Evolutionary conservation across 2,113 vertebrate genomes (phyloP).

Genomic region (Rhinoderma darwinii): DNA sequence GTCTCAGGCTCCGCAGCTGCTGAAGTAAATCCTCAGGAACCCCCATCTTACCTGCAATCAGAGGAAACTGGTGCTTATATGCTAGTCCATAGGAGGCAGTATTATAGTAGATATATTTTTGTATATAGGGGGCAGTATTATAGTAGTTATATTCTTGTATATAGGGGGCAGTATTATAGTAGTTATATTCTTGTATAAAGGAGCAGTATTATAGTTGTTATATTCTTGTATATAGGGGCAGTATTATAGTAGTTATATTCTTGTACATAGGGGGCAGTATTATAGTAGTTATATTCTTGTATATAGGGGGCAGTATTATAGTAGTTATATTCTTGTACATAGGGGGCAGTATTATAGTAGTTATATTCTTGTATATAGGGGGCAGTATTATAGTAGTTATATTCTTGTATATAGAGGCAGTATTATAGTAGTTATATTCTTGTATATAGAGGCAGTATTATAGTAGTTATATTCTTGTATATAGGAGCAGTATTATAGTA

Average conservation of each 20-base stretch:
- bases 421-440: conserved; percentile 3
- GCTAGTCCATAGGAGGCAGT: no score
- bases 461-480: not conserved
- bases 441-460: conserved; percentile 1
- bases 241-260: conserved; percentile 16
- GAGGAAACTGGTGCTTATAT: no score
- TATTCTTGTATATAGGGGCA: no score
- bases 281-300: conserved; percentile 10
- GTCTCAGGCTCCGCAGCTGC: conserved; percentile 9
- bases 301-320: not conserved
- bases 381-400: conserved; percentile 9
- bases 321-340: conserved; percentile 9
- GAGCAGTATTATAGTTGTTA: no score
- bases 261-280: conserved; percentile 10
- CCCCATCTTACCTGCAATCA: conserved; percentile 3
- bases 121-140: not conserved
- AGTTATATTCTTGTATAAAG: no score
- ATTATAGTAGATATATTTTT: not conserved
- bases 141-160: conserved; percentile 8
- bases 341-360: not conserved
- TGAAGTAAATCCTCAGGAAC: conserved; percentile 38
- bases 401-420: not conserved
- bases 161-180: not conserved
- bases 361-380: not conserved
- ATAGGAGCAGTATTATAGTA: not conserved